Conservation (phyloP, 1,140 invertebrate genomes). For the Vanessa tameamea region DNA sequence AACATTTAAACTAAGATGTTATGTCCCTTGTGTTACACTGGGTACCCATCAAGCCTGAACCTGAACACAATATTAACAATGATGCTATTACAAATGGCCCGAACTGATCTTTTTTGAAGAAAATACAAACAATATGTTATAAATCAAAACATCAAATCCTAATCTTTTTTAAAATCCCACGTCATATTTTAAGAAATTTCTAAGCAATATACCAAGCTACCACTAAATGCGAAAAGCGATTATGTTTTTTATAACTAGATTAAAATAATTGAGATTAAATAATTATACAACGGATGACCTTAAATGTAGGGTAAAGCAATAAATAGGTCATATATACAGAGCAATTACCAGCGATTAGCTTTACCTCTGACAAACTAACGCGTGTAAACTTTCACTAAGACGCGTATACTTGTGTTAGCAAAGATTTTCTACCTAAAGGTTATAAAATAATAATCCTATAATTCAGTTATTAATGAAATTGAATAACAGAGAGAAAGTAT, state of each 20-base stretch:
- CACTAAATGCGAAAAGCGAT: not conserved
- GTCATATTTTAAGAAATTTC: too few relatives aligned
- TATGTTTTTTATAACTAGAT: not conserved
- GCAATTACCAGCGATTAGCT: conserved; percentile 23
- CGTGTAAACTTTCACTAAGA: conserved; percentile 9
- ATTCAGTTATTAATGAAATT: too few relatives aligned
- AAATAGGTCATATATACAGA: conserved; percentile 18
- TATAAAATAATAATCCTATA: not conserved
- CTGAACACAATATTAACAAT: too few relatives aligned
- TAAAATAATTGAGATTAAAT: not conserved
- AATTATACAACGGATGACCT: not conserved
- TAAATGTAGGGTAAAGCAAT: conserved; percentile 26
- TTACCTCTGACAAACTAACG: conserved; percentile 12
- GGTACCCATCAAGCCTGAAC: too few relatives aligned
- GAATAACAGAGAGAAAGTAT: too few relatives aligned
- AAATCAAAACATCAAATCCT: too few relatives aligned
- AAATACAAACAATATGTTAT: too few relatives aligned
- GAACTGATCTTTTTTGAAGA: too few relatives aligned
- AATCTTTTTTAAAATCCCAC: too few relatives aligned
- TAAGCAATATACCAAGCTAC: not conserved
- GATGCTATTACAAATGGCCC: too few relatives aligned
- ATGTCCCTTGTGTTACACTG: too few relatives aligned
- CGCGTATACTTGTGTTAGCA: not conserved
- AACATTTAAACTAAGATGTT: too few relatives aligned
- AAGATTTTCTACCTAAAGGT: not conserved